Base-by-base conservation (phyloP, 2,113 vertebrate species). In the Hydrochoerus hydrochaeris region DNA sequence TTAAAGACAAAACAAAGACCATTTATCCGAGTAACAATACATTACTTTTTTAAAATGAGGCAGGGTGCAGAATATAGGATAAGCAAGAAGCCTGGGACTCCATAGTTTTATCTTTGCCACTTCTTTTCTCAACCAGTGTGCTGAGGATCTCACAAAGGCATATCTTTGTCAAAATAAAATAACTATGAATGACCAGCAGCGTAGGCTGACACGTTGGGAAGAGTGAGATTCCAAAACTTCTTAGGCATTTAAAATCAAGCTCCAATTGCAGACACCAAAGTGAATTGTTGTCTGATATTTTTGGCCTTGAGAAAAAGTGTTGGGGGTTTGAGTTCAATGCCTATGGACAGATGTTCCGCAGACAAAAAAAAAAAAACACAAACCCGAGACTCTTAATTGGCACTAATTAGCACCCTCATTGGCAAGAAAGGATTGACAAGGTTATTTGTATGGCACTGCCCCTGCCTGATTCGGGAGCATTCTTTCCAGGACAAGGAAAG, bases 341-440 rank as follows among this genome's bases (percentile, higher is more conserved):
- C 77, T 81, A 81, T 75, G 90, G 90, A 97, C 91, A 83, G 19
- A 26, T 96, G 94, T 97, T 96, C 93, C 94, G 73, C 97, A 97
- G 58, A 95, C 97, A 97, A 93, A 93, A 96, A 87, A 91, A 80
- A 12, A n/a, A 46, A n/a, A n/a, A 46, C 24, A 86, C 22, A 86
- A 65, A 13, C 11, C 58, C 0, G 9, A 84, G 78, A 49, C 58
- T 98, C 67, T 95, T 97, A 88, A 96, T 93, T 97, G 91, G 95
- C 92, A 94, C 90, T 96, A 96, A 98, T 97, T 98, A 97, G 58
- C 84, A 83, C 57, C 71, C 85, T 82, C 75, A 85, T 93, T 97
- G 91, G 52, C 62, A 86, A 92, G 87, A 63, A 91, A 62, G 87
- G 84, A 90, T 96, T 98, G 94, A 96, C 67, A 92, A 86, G 81